These are phyloP conservation scores for Tetragonula clypearis DNA, from an alignment of 1,140 invertebrate species.

Conservation along the genomic window DNA sequence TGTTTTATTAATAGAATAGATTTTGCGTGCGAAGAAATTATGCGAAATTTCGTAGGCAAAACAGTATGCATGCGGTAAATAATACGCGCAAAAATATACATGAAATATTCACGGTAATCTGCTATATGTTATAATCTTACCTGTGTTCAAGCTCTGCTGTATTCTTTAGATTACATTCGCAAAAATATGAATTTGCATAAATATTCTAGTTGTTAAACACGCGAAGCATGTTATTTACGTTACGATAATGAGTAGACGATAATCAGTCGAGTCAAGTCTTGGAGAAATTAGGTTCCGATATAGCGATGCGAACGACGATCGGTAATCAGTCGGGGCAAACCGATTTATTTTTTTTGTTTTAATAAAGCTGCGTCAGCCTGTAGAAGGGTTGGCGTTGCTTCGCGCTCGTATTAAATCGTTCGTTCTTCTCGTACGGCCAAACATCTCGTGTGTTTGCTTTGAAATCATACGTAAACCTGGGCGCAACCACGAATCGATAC, in stretches of 20 bases:
- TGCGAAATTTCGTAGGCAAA: not conserved
- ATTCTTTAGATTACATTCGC: too few relatives aligned
- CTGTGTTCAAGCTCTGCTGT: too few relatives aligned
- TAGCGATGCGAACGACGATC: not conserved
- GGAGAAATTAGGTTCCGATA: not conserved
- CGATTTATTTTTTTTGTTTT: conserved; percentile 11
- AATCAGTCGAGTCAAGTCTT: too few relatives aligned
- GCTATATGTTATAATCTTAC: too few relatives aligned
- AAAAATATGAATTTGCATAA: too few relatives aligned
- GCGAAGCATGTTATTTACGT: too few relatives aligned
- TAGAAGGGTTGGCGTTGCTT: not conserved
- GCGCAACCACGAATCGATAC: conserved; percentile 29
- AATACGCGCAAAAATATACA: not conserved
- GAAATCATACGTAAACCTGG: conserved; percentile 42
- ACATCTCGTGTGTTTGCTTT: conserved; percentile 44
- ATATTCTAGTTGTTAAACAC: too few relatives aligned
- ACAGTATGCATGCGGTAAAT: not conserved
- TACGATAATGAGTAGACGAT: too few relatives aligned
- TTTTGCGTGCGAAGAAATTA: not conserved
- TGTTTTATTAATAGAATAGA: not conserved
- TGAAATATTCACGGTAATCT: not conserved
- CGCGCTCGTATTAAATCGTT: conserved; percentile 38
- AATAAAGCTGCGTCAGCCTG: not conserved
- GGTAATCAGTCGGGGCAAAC: not conserved
- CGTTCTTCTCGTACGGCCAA: conserved; percentile 19